Percentiles rank a stretch among this genome's conserved stretches.
phyloP scores from a whole-genome alignment of 2,113 vertebrate species.

The Cepphus grylle region DNA sequence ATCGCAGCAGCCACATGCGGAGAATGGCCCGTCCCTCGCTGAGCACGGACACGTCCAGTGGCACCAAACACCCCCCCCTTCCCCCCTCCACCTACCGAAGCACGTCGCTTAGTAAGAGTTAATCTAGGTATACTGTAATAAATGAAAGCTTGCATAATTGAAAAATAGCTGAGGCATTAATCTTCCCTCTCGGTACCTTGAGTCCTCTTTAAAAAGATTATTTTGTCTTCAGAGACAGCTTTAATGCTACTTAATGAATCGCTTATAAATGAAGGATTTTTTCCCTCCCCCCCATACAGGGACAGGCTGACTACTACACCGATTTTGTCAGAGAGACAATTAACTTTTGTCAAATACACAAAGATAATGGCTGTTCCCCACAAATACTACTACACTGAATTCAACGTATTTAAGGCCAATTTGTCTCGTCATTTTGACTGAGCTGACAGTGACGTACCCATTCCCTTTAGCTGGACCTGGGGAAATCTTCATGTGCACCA shows the following conservation, averaged over 20 bases:
- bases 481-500: neutral
- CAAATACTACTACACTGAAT: slow-evolving; percentile 14
- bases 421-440: neutral
- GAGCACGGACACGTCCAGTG: fast-evolving
- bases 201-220: slow-evolving; percentile 63
- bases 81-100: neutral
- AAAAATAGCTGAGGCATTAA: slow-evolving; percentile 57
- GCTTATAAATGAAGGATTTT: slow-evolving; percentile 29
- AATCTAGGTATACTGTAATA: slow-evolving; percentile 9
- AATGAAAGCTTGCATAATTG: slow-evolving; percentile 40
- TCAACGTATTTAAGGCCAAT: neutral
- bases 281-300: neutral
- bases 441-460: neutral
- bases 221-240: slow-evolving; percentile 63
- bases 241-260: slow-evolving; percentile 66
- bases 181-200: slow-evolving; percentile 16
- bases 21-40: fast-evolving
- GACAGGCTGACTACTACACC: slow-evolving; percentile 2
- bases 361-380: slow-evolving; percentile 16
- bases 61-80: neutral
- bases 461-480: neutral
- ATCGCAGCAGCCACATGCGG: neutral
- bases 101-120: neutral
- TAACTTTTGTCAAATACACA: slow-evolving; percentile 47
- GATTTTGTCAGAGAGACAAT: slow-evolving; percentile 30